These are phyloP conservation scores for Chironomus striatipennis DNA, from an alignment of 1,140 invertebrate species.

Conservation along the genomic window DNA sequence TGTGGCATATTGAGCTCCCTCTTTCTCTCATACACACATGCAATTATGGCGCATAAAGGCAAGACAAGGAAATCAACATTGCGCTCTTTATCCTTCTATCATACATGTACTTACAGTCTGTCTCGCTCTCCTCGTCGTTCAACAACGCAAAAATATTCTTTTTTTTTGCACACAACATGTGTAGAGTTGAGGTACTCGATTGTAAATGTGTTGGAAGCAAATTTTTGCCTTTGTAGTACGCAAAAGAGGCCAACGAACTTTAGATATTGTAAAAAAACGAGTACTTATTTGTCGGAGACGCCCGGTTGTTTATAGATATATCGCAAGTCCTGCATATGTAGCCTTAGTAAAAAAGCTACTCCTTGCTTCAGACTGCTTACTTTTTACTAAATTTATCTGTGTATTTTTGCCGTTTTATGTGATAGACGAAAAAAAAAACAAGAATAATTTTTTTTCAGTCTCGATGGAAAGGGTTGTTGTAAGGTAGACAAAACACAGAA, in stretches of 20 bases:
- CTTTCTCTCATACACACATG: neutral
- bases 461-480: too few species aligned
- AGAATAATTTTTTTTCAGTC: too few species aligned
- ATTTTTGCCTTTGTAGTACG: neutral
- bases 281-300: neutral
- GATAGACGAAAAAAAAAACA: too few species aligned
- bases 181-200: neutral
- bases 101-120: neutral
- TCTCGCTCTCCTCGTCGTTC: neutral
- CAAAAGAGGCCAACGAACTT: conserved; percentile 21
- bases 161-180: neutral
- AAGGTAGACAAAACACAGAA: too few species aligned
- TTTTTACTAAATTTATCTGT: neutral
- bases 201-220: neutral
- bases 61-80: conserved; percentile 13
- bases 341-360: neutral
- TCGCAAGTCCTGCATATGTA: neutral
- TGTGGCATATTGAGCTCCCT: conserved; percentile 1
- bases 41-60: neutral
- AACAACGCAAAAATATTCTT: neutral
- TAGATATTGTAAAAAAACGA: neutral
- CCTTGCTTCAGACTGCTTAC: neutral
- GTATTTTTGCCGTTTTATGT: neutral
- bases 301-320: conserved; percentile 17
- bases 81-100: conserved; percentile 11